Percentiles rank a stretch among this genome's conserved stretches.
Conservation (phyloP, 2,888 invertebrate genomes). For the Lasioglossum oenotherae region DNA sequence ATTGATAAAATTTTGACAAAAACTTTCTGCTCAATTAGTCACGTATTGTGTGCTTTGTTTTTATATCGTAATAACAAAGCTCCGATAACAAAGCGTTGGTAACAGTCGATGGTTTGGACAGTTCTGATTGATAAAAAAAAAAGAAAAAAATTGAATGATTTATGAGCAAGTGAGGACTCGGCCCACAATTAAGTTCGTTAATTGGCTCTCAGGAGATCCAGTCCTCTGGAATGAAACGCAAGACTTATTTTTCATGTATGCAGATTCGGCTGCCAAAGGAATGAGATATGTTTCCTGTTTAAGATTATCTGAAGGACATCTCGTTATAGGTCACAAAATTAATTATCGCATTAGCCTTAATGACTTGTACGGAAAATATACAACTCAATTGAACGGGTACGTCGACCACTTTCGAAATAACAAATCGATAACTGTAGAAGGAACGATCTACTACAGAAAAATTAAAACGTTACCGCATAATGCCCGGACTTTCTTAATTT, state of each 20-base stretch:
- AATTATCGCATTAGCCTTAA: not conserved
- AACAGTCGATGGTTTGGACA: not conserved
- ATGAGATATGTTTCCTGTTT: not conserved
- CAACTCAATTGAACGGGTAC: not conserved
- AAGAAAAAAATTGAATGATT: not conserved
- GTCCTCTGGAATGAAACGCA: conserved; percentile 24
- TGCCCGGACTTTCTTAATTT: too few species aligned
- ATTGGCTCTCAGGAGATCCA: conserved; percentile 50
- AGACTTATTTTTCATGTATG: conserved; percentile 23
- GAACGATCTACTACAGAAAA: not conserved
- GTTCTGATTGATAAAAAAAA: not conserved
- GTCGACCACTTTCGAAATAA: not conserved
- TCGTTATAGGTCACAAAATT: not conserved
- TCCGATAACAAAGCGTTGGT: not conserved
- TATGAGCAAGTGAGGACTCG: conserved; percentile 16
- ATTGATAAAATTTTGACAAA: not conserved
- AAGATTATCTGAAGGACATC: conserved; percentile 2
- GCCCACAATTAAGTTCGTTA: conserved; percentile 44
- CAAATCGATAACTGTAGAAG: not conserved
- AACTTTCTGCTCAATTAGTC: not conserved
- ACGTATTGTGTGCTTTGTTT: not conserved
- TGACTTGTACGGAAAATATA: not conserved
- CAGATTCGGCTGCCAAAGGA: not conserved
- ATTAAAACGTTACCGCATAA: not conserved
- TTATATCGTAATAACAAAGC: not conserved